Percentiles rank a stretch among this genome's conserved stretches.
Evolutionary conservation across 2,113 vertebrate genomes (phyloP).

Genomic region (Arvicanthis niloticus): DNA sequence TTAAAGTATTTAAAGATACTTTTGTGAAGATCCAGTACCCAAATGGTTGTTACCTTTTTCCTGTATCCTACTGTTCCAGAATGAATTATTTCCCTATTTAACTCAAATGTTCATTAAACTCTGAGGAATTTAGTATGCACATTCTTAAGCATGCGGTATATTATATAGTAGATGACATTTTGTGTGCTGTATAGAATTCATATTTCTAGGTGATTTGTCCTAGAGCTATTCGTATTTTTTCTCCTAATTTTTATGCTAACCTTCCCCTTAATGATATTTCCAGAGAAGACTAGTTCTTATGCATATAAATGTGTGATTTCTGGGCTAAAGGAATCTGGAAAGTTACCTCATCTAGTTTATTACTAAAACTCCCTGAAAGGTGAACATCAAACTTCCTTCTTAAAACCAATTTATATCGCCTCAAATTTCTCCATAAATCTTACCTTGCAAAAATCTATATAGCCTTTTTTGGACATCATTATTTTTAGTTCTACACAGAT

Average conservation of each 20-base stretch:
- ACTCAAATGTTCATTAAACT: neutral
- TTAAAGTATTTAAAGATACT: neutral
- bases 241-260: neutral
- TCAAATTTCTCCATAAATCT: neutral
- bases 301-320: neutral
- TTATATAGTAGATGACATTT: slow-evolving; percentile 18
- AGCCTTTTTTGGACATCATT: neutral
- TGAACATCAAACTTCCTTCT: neutral
- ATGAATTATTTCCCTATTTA: neutral
- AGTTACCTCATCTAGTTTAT: neutral
- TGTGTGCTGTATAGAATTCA: neutral
- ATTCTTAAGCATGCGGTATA: neutral
- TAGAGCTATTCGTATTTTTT: slow-evolving; percentile 17
- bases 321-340: neutral
- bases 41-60: neutral
- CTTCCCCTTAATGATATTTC: neutral
- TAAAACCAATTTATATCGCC: neutral
- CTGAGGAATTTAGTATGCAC: neutral
- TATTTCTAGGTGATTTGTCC: neutral
- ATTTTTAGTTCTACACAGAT: neutral
- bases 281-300: neutral
- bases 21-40: neutral
- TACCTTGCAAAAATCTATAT: neutral
- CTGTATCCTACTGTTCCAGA: neutral
- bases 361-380: neutral